A percentile compares a stretch with the other conserved stretches of the same genome.
Conservation (phyloP, 2,113 vertebrate genomes). For the Odontesthes bonariensis region DNA sequence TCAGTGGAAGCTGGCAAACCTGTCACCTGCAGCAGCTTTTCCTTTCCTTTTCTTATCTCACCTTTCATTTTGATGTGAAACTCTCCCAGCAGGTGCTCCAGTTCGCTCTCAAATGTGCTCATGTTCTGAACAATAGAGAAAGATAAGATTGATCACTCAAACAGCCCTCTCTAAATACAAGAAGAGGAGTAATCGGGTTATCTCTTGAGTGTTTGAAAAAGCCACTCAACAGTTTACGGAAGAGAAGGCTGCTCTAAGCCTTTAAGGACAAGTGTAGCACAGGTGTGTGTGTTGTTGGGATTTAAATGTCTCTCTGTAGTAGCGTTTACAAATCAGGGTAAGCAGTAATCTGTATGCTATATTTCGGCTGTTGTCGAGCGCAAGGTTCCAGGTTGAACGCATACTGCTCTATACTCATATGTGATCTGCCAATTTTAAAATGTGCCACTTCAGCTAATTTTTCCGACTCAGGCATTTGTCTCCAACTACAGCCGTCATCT, state of each 20-base stretch:
- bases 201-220: slow-evolving; percentile 22
- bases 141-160: slow-evolving; percentile 34
- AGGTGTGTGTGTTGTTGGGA: slow-evolving; percentile 31
- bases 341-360: slow-evolving; percentile 16
- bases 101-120: slow-evolving; percentile 92
- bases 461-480: background rate
- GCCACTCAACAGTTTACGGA: background rate
- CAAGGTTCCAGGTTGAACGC: background rate
- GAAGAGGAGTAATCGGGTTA: slow-evolving; percentile 50
- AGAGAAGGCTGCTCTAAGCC: slow-evolving; percentile 7
- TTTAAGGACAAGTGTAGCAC: slow-evolving; percentile 5
- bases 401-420: background rate
- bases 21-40: background rate
- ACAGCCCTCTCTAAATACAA: background rate
- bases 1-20: background rate
- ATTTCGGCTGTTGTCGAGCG: background rate
- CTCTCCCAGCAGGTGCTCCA: slow-evolving; percentile 95
- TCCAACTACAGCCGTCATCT: no score
- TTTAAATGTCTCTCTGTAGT: slow-evolving; percentile 19
- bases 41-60: slow-evolving; percentile 53
- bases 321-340: slow-evolving; percentile 38
- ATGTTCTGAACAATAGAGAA: slow-evolving; percentile 86
- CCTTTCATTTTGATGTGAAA: slow-evolving; percentile 99
- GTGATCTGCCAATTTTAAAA: slow-evolving; percentile 7
- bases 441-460: background rate